phyloP scores from a whole-genome alignment of 2,797 vertebrate genomes.

The Coreius guichenoti region DNA sequence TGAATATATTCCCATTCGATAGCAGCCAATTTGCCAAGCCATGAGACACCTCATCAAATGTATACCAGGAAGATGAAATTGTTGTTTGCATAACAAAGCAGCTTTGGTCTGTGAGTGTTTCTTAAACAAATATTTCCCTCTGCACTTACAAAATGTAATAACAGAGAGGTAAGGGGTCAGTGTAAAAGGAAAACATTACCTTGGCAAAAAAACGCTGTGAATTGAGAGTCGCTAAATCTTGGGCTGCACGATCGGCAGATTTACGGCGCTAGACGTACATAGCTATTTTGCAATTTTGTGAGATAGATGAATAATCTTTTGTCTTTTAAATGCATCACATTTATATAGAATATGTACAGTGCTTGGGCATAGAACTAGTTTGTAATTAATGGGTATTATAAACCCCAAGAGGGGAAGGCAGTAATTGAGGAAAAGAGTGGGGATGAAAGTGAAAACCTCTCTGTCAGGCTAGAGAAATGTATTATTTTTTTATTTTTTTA shows the following conservation, averaged over 20 bases:
- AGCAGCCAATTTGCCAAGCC: constrained; percentile 52
- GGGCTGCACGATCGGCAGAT: neutral
- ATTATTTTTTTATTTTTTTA: neutral
- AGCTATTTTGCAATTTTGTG: neutral
- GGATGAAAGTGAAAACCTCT: neutral
- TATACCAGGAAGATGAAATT: constrained; percentile 31
- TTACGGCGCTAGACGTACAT: neutral
- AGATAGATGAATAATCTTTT: constrained; percentile 1
- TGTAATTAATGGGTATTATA: constrained; percentile 25
- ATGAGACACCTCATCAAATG: constrained; percentile 34
- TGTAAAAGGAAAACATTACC: constrained; percentile 27
- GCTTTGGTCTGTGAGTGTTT: constrained; percentile 24
- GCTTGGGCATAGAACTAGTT: constrained; percentile 2
- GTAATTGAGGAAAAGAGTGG: neutral
- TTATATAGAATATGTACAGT: constrained; percentile 23
- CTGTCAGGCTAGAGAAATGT: constrained; percentile 1
- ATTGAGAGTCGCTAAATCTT: neutral
- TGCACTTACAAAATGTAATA: constrained; percentile 40
- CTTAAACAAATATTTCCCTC: constrained; percentile 28
- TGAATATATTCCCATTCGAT: constrained; percentile 52
- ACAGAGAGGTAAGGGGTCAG: constrained; percentile 10
- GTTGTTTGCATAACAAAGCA: constrained; percentile 57
- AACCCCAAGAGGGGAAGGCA: neutral
- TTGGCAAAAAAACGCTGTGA: neutral
- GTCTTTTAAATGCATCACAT: constrained; percentile 11